Base-by-base conservation (phyloP, 2,113 vertebrate genomes). In the Turnix velox region DNA sequence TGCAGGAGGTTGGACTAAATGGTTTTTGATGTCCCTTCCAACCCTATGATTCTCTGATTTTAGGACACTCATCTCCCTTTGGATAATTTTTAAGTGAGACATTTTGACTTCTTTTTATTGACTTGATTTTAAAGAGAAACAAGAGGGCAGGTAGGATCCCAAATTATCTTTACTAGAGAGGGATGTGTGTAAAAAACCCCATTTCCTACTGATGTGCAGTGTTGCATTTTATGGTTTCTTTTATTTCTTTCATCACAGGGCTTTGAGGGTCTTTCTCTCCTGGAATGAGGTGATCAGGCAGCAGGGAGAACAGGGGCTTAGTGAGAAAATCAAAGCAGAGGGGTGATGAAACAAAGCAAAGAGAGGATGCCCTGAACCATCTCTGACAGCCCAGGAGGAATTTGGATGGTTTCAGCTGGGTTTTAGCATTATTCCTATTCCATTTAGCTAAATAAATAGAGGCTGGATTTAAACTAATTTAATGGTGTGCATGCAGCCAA, bases 381-480 rank as follows among this genome's bases (percentile, higher is more conserved):
- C 27, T 46, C 59, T 57, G 89, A 73, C 37, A 81, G 87, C 59
- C 83, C 62, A 76, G 67, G 54, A 93, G 67, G 79, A 89, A 90
- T 77, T 13, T 24, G 46, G 67, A 76, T 61, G 15, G 68, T 59
- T 93, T 87, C 76, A 18, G 65, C 31, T 78, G 59, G 75, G 75
- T 33, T 90, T 94, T 61, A 65, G 67, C 58, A 57, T 88, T 61
- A 76, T 88, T 94, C 62, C 79, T 85, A 9, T 94, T 94, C 83
- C 74, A 90, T 95, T 95, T 94, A 92, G 75, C 67, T 94, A 89
- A 90, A 90, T 61, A 91, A 93, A 95, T 57, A 93, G 82, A 86
- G 51, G 74, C 27, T 49, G 69, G 79, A 45, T 87, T 95, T 91
- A 68, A 90, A 72, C 86, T 86, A 39, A 84, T 91, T 91, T 54